Base-by-base conservation (phyloP, 2,888 invertebrate genomes). In the Chymomyza procnemis region DNA sequence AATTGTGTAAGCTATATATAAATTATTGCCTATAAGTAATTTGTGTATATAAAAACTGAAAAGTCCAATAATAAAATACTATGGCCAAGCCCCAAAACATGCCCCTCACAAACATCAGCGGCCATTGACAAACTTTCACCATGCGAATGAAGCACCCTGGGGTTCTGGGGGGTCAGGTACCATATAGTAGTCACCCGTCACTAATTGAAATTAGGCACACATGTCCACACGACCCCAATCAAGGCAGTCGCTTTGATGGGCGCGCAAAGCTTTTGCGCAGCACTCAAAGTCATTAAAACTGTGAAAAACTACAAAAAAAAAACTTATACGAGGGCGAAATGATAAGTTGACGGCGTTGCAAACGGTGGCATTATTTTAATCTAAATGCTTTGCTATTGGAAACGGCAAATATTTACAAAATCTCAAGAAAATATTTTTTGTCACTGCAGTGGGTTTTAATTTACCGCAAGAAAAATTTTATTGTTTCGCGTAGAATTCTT, bases 221-320 rank as follows among this genome's bases (percentile, higher is more conserved):
- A 66, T 19, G 22, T 21, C 34, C 34, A 41, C 34, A 41, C 34
- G 34, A 41, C 34, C 34, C 34, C 34, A 41, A 41, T 41, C 34
- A 41, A 41, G 34, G 34, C 34, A 41, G 34, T 41, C 34, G 34
- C 34, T 41, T 41, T 41, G 34, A 41, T 41, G 34, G 34, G 34
- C 12, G 34, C 34, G 68, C 76, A 61, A 72, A 68, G 74, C 71
- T 85, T 72, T 80, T 85, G 79, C 80, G 84, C 79, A 83, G 71
- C 76, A 59, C 76, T 69, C 62, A 64, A 80, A 80, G 78, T 73
- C 76, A 86, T 81, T 80, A 78, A 76, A 71, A 71, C 58, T 67
- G 6, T 41, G 12, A 9, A 41, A 41, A 41, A 41, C 34, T 2
- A 41, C 34, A 12, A 41, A 41, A 41, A 8, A 3, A 3, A 41